Evolutionary conservation across 2,888 invertebrate species (phyloP).

Genomic region (Nephrocerus scutellatus): DNA sequence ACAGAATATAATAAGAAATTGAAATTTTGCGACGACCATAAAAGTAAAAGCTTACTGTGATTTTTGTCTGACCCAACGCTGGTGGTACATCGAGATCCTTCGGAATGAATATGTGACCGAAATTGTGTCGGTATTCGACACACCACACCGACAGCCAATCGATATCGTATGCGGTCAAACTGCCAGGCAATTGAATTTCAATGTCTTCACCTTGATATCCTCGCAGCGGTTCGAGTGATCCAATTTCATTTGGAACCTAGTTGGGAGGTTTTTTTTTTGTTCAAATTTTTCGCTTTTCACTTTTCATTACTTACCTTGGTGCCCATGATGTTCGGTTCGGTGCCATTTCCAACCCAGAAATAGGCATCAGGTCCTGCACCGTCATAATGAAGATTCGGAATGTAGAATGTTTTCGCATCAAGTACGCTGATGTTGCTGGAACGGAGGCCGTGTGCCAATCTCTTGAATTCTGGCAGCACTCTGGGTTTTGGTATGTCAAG

Average conservation of each 20-base stretch:
- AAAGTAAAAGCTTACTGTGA: conserved; percentile 61
- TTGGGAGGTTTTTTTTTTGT: neutral
- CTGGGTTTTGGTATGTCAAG: conserved; percentile 74
- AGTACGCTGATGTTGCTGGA: conserved; percentile 87
- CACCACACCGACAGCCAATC: conserved; percentile 92
- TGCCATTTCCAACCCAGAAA: conserved; percentile 89
- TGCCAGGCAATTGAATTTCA: conserved; percentile 78
- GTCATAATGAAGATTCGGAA: conserved; percentile 87
- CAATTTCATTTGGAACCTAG: conserved; percentile 80
- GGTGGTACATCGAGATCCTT: conserved; percentile 85
- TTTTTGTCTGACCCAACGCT: conserved; percentile 82
- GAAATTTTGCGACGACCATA: neutral
- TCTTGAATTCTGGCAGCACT: conserved; percentile 77
- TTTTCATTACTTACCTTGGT: conserved; percentile 56
- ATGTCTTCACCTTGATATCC: conserved; percentile 89
- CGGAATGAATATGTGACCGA: conserved; percentile 82
- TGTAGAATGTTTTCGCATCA: conserved; percentile 86
- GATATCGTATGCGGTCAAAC: conserved; percentile 80
- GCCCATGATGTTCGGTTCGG: conserved; percentile 72
- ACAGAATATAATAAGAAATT: conserved; percentile 11
- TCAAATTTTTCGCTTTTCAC: neutral
- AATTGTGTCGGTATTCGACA: conserved; percentile 81
- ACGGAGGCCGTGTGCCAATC: conserved; percentile 78
- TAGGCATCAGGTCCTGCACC: conserved; percentile 88
- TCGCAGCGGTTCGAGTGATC: conserved; percentile 70